Evolutionary conservation across 1,140 invertebrate species (phyloP), one percentile per base, ranked within the genome.

Genomic region (Lethocerus indicus): DNA sequence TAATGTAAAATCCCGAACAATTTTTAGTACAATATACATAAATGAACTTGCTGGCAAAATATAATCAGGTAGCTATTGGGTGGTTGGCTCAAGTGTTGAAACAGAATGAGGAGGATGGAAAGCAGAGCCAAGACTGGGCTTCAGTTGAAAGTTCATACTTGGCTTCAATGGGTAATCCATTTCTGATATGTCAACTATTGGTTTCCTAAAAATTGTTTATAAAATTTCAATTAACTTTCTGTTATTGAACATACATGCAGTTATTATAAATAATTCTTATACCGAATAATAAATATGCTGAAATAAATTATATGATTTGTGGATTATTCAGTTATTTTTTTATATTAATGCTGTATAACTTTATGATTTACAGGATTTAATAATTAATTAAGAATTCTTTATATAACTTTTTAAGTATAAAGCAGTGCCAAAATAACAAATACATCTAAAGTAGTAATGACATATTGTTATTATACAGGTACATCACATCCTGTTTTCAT

Each of bases 61-160:
- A 9, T 32, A 32, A 32, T 32, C n/a, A 32, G n/a, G n/a, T 32
- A 14, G 26, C 42, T 44, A 44, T 28, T 44, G 42, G 2, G 42
- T 44, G 25, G 42, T 28, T n/a, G 25, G n/a, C 2, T n/a, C n/a
- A n/a, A n/a, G n/a, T n/a, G n/a, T n/a, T n/a, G 41, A 6, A 12
- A 43, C 3, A 6, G 49, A 43, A 20, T 42, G 75, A 52, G 85
- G 69, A 54, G 81, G 79, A 64, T 83, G 75, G 68, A 88, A 88
- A 52, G 84, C 84, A 36, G 83, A 87, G 52, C 82, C 79, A 52
- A 78, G 72, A 61, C 83, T 86, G 47, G 82, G 82, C 59, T 80
- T 79, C 59, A 88, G 69, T 56, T 83, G 79, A 69, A 85, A 85
- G 53, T 71, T 74, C 61, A 76, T 72, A 59, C 71, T 74, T 41